phyloP scores from a whole-genome alignment of 2,113 vertebrate genomes.

The Sapajus apella region DNA sequence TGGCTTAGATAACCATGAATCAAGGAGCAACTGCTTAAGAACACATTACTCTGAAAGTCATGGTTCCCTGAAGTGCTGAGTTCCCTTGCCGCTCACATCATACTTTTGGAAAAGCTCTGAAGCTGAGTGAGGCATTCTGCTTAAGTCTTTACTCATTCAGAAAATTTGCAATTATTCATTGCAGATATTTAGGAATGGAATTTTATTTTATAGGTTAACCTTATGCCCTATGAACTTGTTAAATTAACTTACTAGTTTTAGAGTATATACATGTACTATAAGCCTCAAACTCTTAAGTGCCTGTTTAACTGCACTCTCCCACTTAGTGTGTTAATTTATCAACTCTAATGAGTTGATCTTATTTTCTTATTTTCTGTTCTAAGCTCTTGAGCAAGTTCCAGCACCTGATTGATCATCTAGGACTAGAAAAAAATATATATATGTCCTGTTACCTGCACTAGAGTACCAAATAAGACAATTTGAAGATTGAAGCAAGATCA shows the following conservation, averaged over 20 bases:
- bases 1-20: neutral
- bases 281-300: neutral
- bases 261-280: neutral
- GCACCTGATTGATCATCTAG: neutral
- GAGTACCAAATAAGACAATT: neutral
- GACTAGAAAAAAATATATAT: neutral
- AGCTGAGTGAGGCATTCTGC: neutral
- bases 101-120: neutral
- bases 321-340: neutral
- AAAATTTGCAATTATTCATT: neutral
- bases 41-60: neutral
- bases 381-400: neutral
- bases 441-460: neutral
- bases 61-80: neutral
- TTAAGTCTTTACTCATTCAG: neutral
- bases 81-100: neutral
- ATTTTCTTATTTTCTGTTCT: neutral
- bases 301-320: neutral
- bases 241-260: neutral
- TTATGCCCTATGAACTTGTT: neutral
- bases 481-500: neutral
- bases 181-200: neutral
- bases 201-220: neutral
- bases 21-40: neutral
- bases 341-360: constrained; percentile 13